Evolutionary conservation across 2,113 vertebrate genomes (phyloP), one percentile per base, ranked within the genome.

Genomic region (Archocentrus centrarchus): DNA sequence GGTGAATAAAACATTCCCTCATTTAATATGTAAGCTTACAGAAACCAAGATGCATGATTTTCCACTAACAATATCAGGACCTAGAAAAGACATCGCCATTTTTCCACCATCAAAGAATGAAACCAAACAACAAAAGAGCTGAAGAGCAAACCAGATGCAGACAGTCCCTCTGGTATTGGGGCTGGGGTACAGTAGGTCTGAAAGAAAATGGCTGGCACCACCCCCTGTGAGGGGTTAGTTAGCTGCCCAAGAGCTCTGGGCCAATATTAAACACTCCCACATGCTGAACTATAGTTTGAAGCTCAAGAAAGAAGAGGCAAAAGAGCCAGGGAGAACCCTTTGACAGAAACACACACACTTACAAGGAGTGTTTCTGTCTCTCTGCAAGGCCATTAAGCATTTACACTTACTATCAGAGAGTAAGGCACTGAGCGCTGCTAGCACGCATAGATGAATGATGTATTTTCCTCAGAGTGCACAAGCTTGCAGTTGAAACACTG

Each of bases 201-300:
- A 88, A 80, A 85, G 80, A 15, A 58, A 85, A 24, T 86, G 35
- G 80, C n/a, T 88, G 79, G 81, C 76, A 85, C 30, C 59, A 35
- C 18, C 59, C 80, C 37, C 30, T 57, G 55, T 76, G 79, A 84
- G 63, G 81, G 57, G 70, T 75, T 53, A 82, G 75, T 70, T 22
- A 17, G 76, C 61, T 59, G 80, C 68, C 64, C 75, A 70, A 55
- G 47, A 84, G 83, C 64, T 53, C 59, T 61, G 59, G 44, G 81
- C 63, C 64, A 68, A 59, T 64, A 63, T 73, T 88, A 91, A 93
- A 79, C 1, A 7, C 88, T 93, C 63, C 90, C 87, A 93, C 81
- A 90, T 90, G 83, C 70, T 75, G 70, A 32, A 81, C 41, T 76
- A 70, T 57, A 57, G 41, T 11, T 70, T 70, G 24, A 70, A 70